These are phyloP conservation scores for Trissonchulus latispiculum DNA, from an alignment of 2,888 invertebrate genomes.

Conservation along the genomic window DNA sequence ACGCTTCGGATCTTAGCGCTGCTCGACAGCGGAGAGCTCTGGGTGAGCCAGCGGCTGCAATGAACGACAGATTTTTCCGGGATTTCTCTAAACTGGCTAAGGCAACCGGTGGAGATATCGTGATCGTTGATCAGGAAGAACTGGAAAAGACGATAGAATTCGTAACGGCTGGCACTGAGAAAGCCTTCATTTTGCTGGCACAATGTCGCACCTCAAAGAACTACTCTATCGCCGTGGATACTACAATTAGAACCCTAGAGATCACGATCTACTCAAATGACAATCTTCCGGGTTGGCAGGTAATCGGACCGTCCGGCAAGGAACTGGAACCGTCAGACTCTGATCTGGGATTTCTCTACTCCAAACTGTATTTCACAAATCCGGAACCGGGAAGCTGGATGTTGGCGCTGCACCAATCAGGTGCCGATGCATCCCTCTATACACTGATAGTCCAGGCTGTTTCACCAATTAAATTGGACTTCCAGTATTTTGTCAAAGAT, in stretches of 20 bases:
- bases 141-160: neutral
- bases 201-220: neutral
- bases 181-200: neutral
- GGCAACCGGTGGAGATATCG: neutral
- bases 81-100: neutral
- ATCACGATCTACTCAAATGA: neutral
- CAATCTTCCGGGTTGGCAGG: neutral
- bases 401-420: neutral
- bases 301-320: neutral
- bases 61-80: neutral
- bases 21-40: neutral
- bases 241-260: neutral
- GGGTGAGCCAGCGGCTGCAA: neutral
- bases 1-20: neutral
- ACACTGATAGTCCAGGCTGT: neutral
- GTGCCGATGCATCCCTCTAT: neutral
- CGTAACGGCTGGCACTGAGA: neutral
- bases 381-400: neutral
- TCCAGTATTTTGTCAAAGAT: neutral
- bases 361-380: neutral
- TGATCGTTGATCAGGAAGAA: neutral
- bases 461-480: neutral
- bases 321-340: neutral
- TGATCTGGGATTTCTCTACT: neutral
- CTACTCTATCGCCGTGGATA: neutral